Base-by-base conservation (phyloP, 2,888 invertebrate genomes). In the Nymphalis c-album region DNA sequence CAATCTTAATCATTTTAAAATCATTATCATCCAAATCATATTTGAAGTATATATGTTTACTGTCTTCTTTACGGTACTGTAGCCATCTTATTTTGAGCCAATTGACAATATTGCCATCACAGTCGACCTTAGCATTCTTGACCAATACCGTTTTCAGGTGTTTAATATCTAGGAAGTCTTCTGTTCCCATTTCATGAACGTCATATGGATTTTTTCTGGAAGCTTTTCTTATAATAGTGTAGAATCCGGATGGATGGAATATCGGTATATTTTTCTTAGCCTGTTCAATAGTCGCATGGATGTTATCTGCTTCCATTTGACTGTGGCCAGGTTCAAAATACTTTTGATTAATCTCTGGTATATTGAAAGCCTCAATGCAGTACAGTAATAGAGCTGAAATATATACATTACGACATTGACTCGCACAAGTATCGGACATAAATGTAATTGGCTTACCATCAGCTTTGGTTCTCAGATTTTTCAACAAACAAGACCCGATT, bases 101-200 rank as follows among this genome's bases (percentile, higher is more conserved):
- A 7, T 48, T 48, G n/a, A 48, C n/a, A n/a, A 4, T 7, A n/a
- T 48, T 48, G 5, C 48, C n/a, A 48, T 48, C 48, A 48, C 47
- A 47, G 47, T 47, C 47, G 5, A 47, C 47, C 17, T 47, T 47
- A 47, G 47, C 47, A 47, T 47, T 47, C n/a, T 47, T 47, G 13
- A 47, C 47, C 13, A 47, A 47, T 47, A 47, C 13, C 7, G 47
- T 47, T 47, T 47, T 47, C 13, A 47, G 47, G 47, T 47, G 6
- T 47, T 47, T 47, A 47, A 47, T 47, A 47, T 47, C 47, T 47
- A 47, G 10, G 47, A 47, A 47, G 47, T 47, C 47, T 47, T 47
- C 16, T 47, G 16, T 7, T n/a, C 48, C 48, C 48, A n/a, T 48
- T 48, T 18, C 6, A 48, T n/a, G 17, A 17, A 48, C 48, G n/a